Conservation (phyloP, 2,888 invertebrate species). For the Macrophya annulata region DNA sequence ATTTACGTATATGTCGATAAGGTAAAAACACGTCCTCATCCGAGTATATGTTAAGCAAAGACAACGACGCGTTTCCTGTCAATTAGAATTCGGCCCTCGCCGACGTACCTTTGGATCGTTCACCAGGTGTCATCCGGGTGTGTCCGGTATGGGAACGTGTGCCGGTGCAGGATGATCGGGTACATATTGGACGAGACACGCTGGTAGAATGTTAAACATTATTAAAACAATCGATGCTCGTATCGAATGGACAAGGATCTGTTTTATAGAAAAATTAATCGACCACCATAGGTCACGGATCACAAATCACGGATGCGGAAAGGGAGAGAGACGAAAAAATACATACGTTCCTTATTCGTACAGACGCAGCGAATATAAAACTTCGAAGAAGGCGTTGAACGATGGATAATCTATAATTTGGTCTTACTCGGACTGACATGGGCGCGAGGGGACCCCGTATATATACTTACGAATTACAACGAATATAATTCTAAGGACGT, state of each 20-base stretch:
- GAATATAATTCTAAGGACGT: constrained; percentile 63
- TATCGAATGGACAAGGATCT: neutral
- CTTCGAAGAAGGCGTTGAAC: constrained; percentile 43
- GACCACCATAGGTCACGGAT: constrained; percentile 3
- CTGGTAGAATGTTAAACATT: constrained; percentile 37
- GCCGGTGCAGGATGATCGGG: constrained; percentile 29
- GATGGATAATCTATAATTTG: constrained; percentile 51
- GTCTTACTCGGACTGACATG: neutral
- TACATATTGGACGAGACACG: constrained; percentile 20
- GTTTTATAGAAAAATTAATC: constrained; percentile 2
- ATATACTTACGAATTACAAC: constrained; percentile 51
- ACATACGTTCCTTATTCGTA: neutral
- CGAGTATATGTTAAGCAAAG: constrained; percentile 15
- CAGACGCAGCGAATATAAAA: constrained; percentile 14
- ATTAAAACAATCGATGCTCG: neutral
- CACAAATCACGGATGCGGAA: constrained; percentile 18
- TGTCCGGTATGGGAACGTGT: constrained; percentile 48
- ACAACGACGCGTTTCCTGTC: constrained; percentile 45
- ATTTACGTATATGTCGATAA: neutral
- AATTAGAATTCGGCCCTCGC: constrained; percentile 49
- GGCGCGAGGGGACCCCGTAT: constrained; percentile 46
- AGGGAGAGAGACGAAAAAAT: neutral
- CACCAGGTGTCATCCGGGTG: constrained; percentile 51
- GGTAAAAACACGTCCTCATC: neutral
- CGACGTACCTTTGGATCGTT: constrained; percentile 21